phyloP scores from a whole-genome alignment of 1,140 invertebrate species.

The Cyphomyrmex costatus region DNA sequence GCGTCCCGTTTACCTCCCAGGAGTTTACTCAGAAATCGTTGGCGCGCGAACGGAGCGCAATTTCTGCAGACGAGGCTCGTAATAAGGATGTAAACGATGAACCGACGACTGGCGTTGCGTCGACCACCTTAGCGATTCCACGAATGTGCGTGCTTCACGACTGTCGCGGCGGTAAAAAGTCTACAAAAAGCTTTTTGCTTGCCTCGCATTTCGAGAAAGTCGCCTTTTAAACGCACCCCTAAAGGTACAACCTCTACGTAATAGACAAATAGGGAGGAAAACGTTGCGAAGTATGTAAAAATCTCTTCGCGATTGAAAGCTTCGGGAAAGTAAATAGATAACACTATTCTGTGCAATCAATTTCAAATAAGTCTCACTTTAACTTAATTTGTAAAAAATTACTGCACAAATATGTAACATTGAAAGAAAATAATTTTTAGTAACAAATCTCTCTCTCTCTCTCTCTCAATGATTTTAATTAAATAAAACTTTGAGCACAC shows the following conservation, averaged over 20 bases:
- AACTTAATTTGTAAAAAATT: neutral
- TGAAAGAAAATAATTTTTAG: neutral
- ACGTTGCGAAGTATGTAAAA: conserved; percentile 15
- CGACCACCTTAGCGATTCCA: conserved; percentile 37
- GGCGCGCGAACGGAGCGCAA: conserved; percentile 54
- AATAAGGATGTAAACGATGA: conserved; percentile 63
- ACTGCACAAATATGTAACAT: neutral
- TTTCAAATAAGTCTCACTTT: conserved; percentile 5
- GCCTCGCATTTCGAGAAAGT: conserved; percentile 9
- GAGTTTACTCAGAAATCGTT: conserved; percentile 59
- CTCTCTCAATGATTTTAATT: neutral
- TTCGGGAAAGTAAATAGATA: neutral
- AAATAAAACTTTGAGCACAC: neutral
- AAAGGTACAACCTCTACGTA: neutral
- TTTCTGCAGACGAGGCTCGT: conserved; percentile 35
- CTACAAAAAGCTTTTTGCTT: conserved; percentile 2
- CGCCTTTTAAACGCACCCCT: neutral
- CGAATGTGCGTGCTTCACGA: conserved; percentile 34
- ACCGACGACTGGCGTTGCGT: conserved; percentile 11
- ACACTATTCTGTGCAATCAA: neutral
- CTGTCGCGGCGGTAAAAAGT: conserved; percentile 33
- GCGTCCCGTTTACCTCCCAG: conserved; percentile 59
- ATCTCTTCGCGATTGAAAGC: neutral
- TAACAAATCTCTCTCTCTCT: neutral
- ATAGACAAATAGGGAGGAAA: conserved; percentile 21